A percentile compares a stretch with the other conserved stretches of the same genome.
Evolutionary conservation across 2,113 vertebrate species (phyloP).

Genomic region (Naja naja): DNA sequence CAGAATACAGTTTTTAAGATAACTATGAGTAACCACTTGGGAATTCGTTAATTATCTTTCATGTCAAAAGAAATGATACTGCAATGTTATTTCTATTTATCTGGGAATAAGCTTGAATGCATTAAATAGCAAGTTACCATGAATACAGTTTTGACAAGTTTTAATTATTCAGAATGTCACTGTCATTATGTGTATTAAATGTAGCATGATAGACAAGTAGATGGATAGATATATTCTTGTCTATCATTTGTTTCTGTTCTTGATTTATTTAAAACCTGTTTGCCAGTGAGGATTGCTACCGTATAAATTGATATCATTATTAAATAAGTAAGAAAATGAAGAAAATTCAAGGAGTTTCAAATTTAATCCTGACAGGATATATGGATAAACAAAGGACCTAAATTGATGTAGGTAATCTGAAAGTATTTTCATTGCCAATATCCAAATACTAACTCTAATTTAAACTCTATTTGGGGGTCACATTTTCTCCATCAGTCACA

Average conservation of each 20-base stretch:
- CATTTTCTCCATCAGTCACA: not conserved
- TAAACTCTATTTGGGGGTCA: not conserved
- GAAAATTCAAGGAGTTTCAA: not conserved
- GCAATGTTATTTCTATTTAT: not conserved
- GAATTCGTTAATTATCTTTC: constrained; percentile 8
- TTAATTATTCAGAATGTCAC: not conserved
- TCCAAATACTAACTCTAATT: too few species aligned
- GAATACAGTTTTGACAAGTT: not conserved
- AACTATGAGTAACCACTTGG: not conserved
- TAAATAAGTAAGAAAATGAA: not conserved
- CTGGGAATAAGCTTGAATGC: not conserved
- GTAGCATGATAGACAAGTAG: not conserved
- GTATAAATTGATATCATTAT: not conserved
- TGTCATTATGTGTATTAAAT: not conserved
- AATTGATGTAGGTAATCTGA: not conserved
- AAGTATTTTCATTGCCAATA: not conserved
- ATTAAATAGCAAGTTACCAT: not conserved
- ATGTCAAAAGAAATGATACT: not conserved
- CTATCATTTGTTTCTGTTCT: not conserved
- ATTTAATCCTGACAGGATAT: not conserved
- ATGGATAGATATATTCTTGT: not conserved
- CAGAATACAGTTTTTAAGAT: not conserved
- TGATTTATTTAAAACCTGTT: not conserved
- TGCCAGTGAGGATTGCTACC: not conserved
- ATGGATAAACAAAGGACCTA: not conserved